Base-by-base conservation (phyloP, 2,888 invertebrate genomes). In the Poecilobothrus nobilitatus region DNA sequence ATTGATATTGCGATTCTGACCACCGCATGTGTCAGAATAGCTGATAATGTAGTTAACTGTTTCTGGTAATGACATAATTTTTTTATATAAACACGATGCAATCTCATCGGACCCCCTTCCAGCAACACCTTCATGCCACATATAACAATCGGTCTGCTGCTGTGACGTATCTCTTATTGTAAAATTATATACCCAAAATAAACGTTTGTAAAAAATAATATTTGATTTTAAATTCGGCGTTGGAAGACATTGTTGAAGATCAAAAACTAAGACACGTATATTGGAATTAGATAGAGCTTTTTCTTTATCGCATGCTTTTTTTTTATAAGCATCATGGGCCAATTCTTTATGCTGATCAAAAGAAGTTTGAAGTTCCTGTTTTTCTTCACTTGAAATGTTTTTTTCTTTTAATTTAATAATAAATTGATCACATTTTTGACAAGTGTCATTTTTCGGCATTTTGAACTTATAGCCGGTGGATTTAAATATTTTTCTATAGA, bases 51-150 rank as follows among this genome's bases (percentile, higher is more conserved):
- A 27, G 27, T 15, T 27, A 1, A 18, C 34, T 2, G 2, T 18
- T 18, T 15, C 10, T 12, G 22, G 27, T 33, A 63, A 33, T 10
- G 22, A 12, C 22, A 41, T 4, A 44, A 18, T 12, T 41, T 66
- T 37, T 66, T 44, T 21, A 3, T 20, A 53, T 2, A 68, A 10
- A 18, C 66, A 68, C 4, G 68, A 66, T 1, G 62, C 61, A 2
- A 68, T 66, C 62, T 68, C 63, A 18, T 68, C 44, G 1, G 63
- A 66, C 8, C 66, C 66, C n/a, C 66, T 4, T 18, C 22, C 27
- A 12, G 66, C 66, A 7, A 68, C 9, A 3, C 37, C 66, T 66
- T 68, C 68, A 27, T 66, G 66, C 68, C 63, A 68, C 66, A 68
- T 66, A n/a, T 18, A 68, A 21, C 34, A 66, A 33, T 61, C 12